Evolutionary conservation across 2,888 invertebrate genomes (phyloP).

Genomic region (Kuschelorhynchus macadamiae): DNA sequence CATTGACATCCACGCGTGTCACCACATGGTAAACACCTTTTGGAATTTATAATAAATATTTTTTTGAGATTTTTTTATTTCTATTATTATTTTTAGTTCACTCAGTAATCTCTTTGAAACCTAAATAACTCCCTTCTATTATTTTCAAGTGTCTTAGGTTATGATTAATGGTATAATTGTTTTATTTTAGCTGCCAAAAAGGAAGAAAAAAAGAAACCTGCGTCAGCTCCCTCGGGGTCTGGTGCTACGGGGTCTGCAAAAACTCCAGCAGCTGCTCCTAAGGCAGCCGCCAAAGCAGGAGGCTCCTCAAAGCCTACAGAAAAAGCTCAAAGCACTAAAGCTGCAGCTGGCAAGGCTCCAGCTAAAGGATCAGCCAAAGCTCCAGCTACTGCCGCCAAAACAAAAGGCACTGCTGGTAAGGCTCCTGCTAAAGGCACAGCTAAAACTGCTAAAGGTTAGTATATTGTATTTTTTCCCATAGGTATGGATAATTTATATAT

Average conservation of each 20-base stretch:
- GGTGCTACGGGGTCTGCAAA: conserved; percentile 67
- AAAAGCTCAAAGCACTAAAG: too few species aligned
- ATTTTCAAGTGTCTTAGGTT: too few species aligned
- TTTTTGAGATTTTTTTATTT: not conserved
- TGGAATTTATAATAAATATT: not conserved
- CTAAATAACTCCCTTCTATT: conserved; percentile 54
- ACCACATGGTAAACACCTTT: conserved; percentile 35
- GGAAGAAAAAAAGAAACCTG: conserved; percentile 71
- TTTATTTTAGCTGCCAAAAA: conserved; percentile 68
- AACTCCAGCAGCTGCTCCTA: conserved; percentile 68
- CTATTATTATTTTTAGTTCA: conserved; percentile 69
- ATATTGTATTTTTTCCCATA: too few species aligned
- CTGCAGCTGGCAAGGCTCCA: conserved; percentile 61
- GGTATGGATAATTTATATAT: too few species aligned
- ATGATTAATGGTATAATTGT: not conserved
- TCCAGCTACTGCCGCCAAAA: conserved; percentile 45
- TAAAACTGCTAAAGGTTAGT: conserved; percentile 13
- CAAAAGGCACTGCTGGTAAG: conserved; percentile 54
- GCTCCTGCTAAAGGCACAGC: conserved; percentile 64
- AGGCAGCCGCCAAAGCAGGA: conserved; percentile 58
- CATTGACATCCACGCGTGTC: conserved; percentile 20
- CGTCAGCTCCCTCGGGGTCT: conserved; percentile 64
- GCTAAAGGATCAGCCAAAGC: conserved; percentile 50
- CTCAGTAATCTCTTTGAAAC: conserved; percentile 76
- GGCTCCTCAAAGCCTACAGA: conserved; percentile 51